Evolutionary conservation across 2,113 vertebrate species (phyloP), one percentile per base, ranked within the genome.

Genomic region (Chitala chitala): DNA sequence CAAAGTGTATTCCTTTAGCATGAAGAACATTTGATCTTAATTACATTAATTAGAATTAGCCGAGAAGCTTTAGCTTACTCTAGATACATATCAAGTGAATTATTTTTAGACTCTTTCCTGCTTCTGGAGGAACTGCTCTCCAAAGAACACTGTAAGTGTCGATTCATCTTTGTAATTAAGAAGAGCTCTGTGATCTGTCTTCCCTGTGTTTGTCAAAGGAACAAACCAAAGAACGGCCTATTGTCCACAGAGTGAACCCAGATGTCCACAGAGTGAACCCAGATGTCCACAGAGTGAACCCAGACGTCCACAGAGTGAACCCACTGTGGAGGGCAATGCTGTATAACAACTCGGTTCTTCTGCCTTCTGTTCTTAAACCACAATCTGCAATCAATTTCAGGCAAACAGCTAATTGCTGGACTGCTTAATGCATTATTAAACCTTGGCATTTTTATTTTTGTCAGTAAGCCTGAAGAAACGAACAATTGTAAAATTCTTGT

Each of bases 121-220:
- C 17, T 72, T 29, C 40, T 46, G 24, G 64, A 72, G 46, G 50
- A 7, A 17, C 56, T 22, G 75, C 40, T 68, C 75, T 77, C 75
- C 54, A 56, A 74, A 74, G 73, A 74, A 33, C 36, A 5, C 63
- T 38, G 64, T 48, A 66, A 44, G 58, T 72, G 75, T 72, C 24
- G 59, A 72, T 72, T 72, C 58, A 68, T 66, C 73, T 46, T 66
- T 36, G 71, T 76, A 64, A 72, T 76, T 66, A 76, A 36, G 66
- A 56, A 42, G 61, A 7, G 40, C 75, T 51, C 48, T 56, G 50
- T 58, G 53, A 15, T 24, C 29, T 51, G 42, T 29, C 38, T 42
- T 61, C 33, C 26, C 53, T 70, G 31, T 61, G 56, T 70, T 63
- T n/a, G 50, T 33, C 44, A 51, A 69, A 69, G 5, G 55, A 53